phyloP scores from a whole-genome alignment of 2,113 vertebrate species.

The Sitta europaea region DNA sequence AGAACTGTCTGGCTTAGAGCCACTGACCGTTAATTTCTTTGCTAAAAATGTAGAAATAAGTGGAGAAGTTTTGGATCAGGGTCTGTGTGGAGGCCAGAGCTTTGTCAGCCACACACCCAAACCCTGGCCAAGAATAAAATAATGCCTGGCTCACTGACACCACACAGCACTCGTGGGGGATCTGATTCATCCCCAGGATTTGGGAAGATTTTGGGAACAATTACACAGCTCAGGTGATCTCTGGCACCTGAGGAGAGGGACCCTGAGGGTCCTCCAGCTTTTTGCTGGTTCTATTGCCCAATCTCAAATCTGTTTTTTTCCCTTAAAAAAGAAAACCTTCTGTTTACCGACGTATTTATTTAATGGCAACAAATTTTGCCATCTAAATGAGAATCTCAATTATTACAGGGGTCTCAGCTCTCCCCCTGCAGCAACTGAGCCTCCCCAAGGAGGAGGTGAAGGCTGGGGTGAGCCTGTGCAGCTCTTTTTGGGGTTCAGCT shows the following conservation, averaged over 20 bases:
- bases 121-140: not conserved
- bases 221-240: not conserved
- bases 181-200: not conserved
- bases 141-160: not conserved
- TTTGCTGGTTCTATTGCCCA: not conserved
- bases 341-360: too few relatives aligned
- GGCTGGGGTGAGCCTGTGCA: not conserved
- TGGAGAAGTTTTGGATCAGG: accelerated
- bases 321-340: not conserved
- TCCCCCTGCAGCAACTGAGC: not conserved
- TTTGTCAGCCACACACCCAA: not conserved
- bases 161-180: accelerated
- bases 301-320: not conserved
- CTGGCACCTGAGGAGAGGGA: not conserved
- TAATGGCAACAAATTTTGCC: not conserved
- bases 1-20: not conserved
- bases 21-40: accelerated
- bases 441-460: too few relatives aligned
- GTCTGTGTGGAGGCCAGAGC: not conserved
- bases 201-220: not conserved
- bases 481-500: accelerated
- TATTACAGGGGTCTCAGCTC: not conserved
- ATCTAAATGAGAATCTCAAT: not conserved
- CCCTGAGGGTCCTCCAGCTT: not conserved
- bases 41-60: not conserved